phyloP scores from a whole-genome alignment of 2,888 invertebrate species.

The Rhorus exstirpatorius region DNA sequence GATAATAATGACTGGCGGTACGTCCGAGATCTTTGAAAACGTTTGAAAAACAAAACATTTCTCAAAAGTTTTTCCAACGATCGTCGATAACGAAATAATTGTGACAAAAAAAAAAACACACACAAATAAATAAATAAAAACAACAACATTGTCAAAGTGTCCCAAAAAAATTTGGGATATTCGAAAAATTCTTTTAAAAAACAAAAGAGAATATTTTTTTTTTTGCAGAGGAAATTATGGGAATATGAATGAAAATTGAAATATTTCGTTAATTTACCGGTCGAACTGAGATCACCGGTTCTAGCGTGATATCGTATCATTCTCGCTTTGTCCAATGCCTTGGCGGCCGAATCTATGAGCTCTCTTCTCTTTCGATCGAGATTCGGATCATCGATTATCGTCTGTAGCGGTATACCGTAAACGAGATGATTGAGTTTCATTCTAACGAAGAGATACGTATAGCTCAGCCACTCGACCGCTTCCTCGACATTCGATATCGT shows the following conservation, averaged over 20 bases:
- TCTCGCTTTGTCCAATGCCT: constrained; percentile 94
- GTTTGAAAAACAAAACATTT: neutral
- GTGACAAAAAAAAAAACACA: neutral
- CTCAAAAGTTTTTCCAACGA: neutral
- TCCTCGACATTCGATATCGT: constrained; percentile 98
- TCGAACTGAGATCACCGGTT: constrained; percentile 93
- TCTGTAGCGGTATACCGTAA: constrained; percentile 90
- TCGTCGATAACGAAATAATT: neutral
- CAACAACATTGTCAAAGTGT: no score
- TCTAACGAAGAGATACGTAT: constrained; percentile 97
- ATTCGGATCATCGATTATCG: constrained; percentile 92
- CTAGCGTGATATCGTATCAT: constrained; percentile 97
- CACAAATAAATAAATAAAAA: no score
- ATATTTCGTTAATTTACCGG: no score
- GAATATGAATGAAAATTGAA: neutral
- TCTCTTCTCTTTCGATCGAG: constrained; percentile 92
- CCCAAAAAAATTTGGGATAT: no score
- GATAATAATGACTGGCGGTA: constrained; percentile 99
- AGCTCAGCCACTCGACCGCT: constrained; percentile 99
- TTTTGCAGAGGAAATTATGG: neutral
- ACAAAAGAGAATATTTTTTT: neutral
- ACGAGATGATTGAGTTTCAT: constrained; percentile 96
- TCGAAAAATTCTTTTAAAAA: no score
- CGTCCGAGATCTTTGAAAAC: constrained; percentile 93
- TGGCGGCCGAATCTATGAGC: constrained; percentile 93